Conservation (phyloP, 2,797 vertebrate genomes). For the Otolemur crassicaudatus region DNA sequence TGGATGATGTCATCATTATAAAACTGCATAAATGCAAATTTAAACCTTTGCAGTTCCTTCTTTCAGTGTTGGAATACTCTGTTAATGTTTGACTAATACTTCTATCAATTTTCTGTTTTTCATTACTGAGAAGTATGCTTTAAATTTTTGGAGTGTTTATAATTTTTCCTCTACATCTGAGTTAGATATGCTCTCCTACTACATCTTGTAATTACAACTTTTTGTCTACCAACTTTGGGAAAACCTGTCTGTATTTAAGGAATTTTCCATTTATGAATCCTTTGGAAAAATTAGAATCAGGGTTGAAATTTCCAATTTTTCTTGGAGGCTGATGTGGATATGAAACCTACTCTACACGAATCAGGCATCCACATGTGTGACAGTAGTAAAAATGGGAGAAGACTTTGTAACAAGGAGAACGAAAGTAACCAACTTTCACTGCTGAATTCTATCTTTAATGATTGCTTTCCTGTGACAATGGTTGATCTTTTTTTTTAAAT, state of each 20-base stretch:
- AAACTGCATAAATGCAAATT: no score
- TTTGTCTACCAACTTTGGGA: background rate
- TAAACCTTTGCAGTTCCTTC: background rate
- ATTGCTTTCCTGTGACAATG: background rate
- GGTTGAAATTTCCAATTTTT: background rate
- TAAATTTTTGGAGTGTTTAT: background rate
- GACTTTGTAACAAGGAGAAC: background rate
- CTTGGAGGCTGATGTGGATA: background rate
- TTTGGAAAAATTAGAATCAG: background rate
- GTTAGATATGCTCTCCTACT: background rate
- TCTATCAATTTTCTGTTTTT: background rate
- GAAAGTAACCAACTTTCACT: background rate
- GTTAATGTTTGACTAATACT: background rate
- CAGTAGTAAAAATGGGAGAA: background rate
- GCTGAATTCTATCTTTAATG: background rate
- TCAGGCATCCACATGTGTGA: background rate
- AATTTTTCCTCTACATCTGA: background rate
- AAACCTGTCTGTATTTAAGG: background rate
- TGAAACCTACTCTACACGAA: background rate
- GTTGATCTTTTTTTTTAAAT: background rate
- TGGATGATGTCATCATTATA: background rate
- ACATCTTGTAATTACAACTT: background rate
- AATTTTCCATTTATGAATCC: slow-evolving; percentile 7
- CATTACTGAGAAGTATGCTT: background rate
- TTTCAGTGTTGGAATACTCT: background rate